Percentiles rank a stretch among this genome's conserved stretches.
Evolutionary conservation across 2,797 vertebrate species (phyloP).

Genomic region (Rhynchonycteris naso): DNA sequence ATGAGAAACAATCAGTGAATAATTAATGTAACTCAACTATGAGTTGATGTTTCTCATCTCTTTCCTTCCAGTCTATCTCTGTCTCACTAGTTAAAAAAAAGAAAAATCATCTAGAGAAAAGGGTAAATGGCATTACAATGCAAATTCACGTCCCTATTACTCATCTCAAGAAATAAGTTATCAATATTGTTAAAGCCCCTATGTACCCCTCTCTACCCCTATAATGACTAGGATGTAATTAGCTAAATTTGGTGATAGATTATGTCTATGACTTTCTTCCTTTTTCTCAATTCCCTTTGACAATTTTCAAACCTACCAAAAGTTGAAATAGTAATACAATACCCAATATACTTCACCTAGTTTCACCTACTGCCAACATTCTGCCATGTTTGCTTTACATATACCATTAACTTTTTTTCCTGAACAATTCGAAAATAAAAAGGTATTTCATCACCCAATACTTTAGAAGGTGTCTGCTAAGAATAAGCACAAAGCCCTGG

Average conservation of each 20-base stretch:
- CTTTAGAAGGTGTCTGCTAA: background rate
- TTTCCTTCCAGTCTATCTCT: too few relatives aligned
- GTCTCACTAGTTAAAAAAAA: too few relatives aligned
- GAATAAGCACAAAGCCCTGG: background rate
- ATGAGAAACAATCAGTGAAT: too few relatives aligned
- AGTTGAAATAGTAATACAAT: background rate
- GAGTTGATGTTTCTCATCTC: too few relatives aligned
- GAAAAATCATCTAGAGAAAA: background rate
- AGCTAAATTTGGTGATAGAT: background rate
- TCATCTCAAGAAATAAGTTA: background rate
- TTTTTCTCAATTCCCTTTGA: slow-evolving; percentile 27
- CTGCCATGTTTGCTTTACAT: background rate
- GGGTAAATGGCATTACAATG: background rate
- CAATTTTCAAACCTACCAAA: background rate
- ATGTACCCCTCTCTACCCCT: background rate
- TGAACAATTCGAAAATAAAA: background rate
- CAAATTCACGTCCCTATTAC: background rate
- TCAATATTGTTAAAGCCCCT: background rate
- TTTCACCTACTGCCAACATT: background rate
- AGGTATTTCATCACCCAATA: background rate
- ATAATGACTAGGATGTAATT: background rate
- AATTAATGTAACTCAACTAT: too few relatives aligned
- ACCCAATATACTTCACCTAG: background rate
- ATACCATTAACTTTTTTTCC: background rate
- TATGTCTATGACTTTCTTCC: background rate